A percentile compares a stretch with the other conserved stretches of the same genome.
These are phyloP conservation scores for Brachyistius frenatus DNA, from an alignment of 2,113 vertebrate species.

Conservation along the genomic window DNA sequence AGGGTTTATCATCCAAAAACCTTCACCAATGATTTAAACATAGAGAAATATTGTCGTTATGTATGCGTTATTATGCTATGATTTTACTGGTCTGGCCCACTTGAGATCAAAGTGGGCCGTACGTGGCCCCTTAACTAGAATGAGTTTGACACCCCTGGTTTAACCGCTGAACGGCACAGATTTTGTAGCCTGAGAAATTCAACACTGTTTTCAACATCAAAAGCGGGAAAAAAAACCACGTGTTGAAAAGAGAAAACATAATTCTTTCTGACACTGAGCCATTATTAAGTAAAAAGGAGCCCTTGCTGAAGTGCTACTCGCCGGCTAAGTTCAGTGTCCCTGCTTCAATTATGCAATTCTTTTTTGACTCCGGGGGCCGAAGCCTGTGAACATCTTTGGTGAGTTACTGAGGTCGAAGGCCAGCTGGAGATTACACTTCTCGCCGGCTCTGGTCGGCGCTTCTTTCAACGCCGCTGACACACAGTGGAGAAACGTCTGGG, in stretches of 20 bases:
- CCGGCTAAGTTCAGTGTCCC: slow-evolving; percentile 38
- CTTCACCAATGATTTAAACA: too few species aligned
- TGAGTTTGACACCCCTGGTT: neutral
- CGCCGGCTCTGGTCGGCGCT: slow-evolving; percentile 3
- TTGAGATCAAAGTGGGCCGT: too few species aligned
- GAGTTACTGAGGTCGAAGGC: slow-evolving; percentile 59
- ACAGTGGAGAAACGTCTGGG: slow-evolving; percentile 6
- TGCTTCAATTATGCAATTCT: slow-evolving; percentile 57
- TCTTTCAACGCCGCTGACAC: slow-evolving; percentile 21
- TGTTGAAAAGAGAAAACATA: slow-evolving; percentile 42
- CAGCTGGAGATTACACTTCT: slow-evolving; percentile 42
- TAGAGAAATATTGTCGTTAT: too few species aligned
- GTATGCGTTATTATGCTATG: too few species aligned
- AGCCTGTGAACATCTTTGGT: slow-evolving; percentile 55
- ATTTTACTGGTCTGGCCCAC: too few species aligned
- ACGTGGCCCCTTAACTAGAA: too few species aligned
- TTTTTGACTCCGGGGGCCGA: slow-evolving; percentile 34
- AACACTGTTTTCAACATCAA: slow-evolving; percentile 21
- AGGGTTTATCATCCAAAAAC: too few species aligned
- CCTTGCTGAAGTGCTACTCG: slow-evolving; percentile 43
- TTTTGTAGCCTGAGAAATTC: neutral
- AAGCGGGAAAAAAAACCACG: slow-evolving; percentile 34
- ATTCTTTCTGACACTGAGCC: slow-evolving; percentile 44
- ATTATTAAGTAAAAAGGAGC: slow-evolving; percentile 43
- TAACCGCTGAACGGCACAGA: neutral